Evolutionary conservation across 2,797 vertebrate genomes (phyloP).

Genomic region (Protosalanx chinensis): DNA sequence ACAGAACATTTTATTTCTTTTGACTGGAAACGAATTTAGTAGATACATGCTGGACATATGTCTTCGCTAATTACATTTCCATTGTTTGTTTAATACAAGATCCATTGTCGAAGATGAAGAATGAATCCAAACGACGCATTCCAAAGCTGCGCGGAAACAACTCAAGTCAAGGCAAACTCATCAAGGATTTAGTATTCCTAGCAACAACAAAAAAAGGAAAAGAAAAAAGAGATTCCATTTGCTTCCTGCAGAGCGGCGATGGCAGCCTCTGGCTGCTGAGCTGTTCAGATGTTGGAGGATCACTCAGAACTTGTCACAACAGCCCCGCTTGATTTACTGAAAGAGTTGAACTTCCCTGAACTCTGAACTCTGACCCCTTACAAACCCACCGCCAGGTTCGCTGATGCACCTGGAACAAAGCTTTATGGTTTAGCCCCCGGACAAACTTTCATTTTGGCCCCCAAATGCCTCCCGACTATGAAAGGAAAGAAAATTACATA

Average conservation of each 20-base stretch:
- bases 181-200: too few relatives aligned
- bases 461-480: conserved; percentile 55
- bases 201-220: too few relatives aligned
- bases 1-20: too few relatives aligned
- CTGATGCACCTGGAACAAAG: conserved; percentile 68
- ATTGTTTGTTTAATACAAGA: too few relatives aligned
- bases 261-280: not conserved
- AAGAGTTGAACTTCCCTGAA: conserved; percentile 60
- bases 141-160: too few relatives aligned
- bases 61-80: too few relatives aligned
- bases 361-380: conserved; percentile 70
- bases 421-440: conserved; percentile 59
- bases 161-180: too few relatives aligned
- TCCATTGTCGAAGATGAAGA: too few relatives aligned
- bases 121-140: too few relatives aligned
- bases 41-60: too few relatives aligned
- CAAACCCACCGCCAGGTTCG: conserved; percentile 53
- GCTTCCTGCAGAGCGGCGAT: too few relatives aligned
- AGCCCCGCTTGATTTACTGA: conserved; percentile 71
- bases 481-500: conserved; percentile 55
- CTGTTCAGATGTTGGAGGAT: not conserved
- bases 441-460: conserved; percentile 57
- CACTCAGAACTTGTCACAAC: conserved; percentile 50
- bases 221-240: not conserved
- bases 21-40: too few relatives aligned